These are phyloP conservation scores for Archaeoteleia sp. DNA, from an alignment of 2,888 invertebrate genomes.

Conservation along the genomic window DNA sequence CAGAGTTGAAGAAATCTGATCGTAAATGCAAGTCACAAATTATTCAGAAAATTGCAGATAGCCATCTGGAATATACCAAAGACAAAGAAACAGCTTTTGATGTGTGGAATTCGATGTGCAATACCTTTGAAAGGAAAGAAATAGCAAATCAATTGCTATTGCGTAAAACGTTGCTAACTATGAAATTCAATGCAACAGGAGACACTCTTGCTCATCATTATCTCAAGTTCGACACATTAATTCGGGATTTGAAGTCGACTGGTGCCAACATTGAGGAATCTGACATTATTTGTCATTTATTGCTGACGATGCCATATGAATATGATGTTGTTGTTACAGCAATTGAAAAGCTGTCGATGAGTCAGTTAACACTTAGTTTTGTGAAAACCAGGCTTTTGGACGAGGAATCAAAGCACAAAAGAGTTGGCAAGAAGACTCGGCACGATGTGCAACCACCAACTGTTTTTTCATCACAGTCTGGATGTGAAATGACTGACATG, in stretches of 20 bases:
- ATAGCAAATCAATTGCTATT: constrained; percentile 57
- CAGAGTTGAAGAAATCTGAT: neutral
- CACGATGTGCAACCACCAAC: constrained; percentile 11
- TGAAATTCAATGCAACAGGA: constrained; percentile 25
- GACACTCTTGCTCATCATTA: constrained; percentile 44
- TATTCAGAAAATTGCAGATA: constrained; percentile 54
- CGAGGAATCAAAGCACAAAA: constrained; percentile 39
- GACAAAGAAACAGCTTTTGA: constrained; percentile 54
- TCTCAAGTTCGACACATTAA: constrained; percentile 53
- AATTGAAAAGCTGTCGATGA: constrained; percentile 38
- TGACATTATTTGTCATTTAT: constrained; percentile 42
- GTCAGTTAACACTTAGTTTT: constrained; percentile 43
- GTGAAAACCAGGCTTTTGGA: constrained; percentile 55
- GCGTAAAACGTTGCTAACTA: constrained; percentile 53
- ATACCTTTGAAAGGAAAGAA: constrained; percentile 44
- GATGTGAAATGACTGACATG: too few relatives aligned
- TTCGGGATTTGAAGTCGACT: constrained; percentile 45
- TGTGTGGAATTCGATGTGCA: constrained; percentile 48
- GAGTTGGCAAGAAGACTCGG: neutral
- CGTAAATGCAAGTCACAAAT: constrained; percentile 4
- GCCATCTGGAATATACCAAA: constrained; percentile 59
- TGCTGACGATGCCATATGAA: constrained; percentile 43
- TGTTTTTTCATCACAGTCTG: constrained; percentile 8
- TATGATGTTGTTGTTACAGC: constrained; percentile 55
- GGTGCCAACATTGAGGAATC: constrained; percentile 52